Percentiles rank a stretch among this genome's conserved stretches.
phyloP scores from a whole-genome alignment of 2,113 vertebrate genomes.

The Tiliqua scincoides region DNA sequence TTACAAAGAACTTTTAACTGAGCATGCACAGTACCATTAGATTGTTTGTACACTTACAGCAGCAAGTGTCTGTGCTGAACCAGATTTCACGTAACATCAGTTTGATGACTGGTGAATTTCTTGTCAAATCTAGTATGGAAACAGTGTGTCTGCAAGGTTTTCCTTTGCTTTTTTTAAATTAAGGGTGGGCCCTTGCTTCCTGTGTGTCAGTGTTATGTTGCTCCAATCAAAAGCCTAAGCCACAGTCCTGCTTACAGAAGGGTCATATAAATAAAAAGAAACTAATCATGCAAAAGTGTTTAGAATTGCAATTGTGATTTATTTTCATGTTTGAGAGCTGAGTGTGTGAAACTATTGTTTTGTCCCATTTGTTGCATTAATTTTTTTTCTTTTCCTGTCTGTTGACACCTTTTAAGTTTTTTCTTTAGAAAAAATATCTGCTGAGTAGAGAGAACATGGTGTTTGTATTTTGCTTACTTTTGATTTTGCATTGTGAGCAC shows the following conservation, averaged over 20 bases:
- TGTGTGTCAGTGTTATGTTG: not conserved
- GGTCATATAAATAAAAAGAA: not conserved
- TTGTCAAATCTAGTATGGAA: not conserved
- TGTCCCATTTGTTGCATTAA: no score
- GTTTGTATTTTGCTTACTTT: not conserved
- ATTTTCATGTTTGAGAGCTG: not conserved
- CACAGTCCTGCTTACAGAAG: not conserved
- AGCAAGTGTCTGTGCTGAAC: not conserved
- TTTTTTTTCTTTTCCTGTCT: not conserved
- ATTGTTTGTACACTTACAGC: not conserved
- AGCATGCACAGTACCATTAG: no score
- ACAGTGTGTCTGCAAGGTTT: not conserved
- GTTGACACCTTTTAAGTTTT: not conserved
- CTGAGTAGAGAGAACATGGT: fast-evolving
- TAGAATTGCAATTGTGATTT: not conserved
- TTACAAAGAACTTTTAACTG: not conserved
- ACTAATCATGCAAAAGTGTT: not conserved
- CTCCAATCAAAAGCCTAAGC: not conserved
- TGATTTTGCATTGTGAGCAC: fast-evolving
- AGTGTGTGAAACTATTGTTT: not conserved
- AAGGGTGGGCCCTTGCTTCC: not conserved
- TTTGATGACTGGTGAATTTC: not conserved
- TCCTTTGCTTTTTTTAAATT: not conserved
- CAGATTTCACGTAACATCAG: not conserved
- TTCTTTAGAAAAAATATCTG: not conserved